Conservation (phyloP, 2,113 vertebrate species). For the Craseonycteris thonglongyai region DNA sequence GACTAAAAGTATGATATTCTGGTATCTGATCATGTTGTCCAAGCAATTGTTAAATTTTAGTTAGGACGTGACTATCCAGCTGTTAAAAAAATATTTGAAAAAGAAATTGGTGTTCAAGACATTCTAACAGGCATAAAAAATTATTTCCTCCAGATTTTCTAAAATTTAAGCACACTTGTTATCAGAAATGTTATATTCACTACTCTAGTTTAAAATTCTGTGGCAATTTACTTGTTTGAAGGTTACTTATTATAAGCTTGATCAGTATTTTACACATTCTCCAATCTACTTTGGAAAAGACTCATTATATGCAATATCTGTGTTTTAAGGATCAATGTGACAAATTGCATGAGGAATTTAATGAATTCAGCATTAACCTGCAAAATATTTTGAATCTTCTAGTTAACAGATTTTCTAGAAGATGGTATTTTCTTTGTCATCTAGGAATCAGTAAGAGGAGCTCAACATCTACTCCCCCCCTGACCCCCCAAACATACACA, state of each 20-base stretch:
- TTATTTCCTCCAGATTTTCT: not conserved
- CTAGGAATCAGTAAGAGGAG: not conserved
- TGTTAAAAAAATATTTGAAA: not conserved
- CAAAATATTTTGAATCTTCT: not conserved
- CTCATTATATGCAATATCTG: not conserved
- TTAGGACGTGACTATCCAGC: not conserved
- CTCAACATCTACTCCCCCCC: fast-evolving
- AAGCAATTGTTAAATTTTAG: not conserved
- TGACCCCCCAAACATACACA: too few relatives aligned
- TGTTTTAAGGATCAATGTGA: not conserved
- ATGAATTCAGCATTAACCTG: not conserved
- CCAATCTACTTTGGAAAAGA: not conserved
- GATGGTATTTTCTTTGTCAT: not conserved
- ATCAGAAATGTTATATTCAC: not conserved
- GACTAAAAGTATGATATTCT: not conserved
- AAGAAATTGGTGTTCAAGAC: not conserved
- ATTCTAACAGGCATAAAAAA: not conserved
- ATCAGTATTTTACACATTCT: not conserved
- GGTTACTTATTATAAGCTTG: not conserved
- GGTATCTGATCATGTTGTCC: not conserved
- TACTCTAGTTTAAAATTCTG: not conserved
- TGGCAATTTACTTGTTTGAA: not conserved
- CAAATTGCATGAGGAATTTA: not conserved
- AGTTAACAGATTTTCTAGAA: not conserved
- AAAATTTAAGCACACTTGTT: not conserved